Evolutionary conservation across 2,888 invertebrate species (phyloP).

Genomic region (Lasioglossum figueresi): DNA sequence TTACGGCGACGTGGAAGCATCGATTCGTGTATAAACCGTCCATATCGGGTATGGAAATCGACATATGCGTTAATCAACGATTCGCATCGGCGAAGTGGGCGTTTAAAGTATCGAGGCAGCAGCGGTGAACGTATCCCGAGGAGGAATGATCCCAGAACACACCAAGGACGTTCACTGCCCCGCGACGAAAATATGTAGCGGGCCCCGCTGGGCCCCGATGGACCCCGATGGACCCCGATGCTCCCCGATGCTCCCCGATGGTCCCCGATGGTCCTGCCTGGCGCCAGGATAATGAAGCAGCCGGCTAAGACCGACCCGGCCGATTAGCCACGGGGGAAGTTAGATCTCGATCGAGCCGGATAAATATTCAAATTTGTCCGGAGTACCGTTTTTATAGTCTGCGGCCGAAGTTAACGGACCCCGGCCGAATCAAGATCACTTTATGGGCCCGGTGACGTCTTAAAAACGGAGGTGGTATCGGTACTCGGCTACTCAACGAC

Average conservation of each 20-base stretch:
- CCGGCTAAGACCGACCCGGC: conserved; percentile 5
- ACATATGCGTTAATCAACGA: conserved; percentile 13
- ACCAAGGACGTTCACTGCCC: conserved; percentile 79
- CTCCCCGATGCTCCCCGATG: too few species aligned
- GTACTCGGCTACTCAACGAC: conserved; percentile 18
- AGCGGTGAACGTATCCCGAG: conserved; percentile 22
- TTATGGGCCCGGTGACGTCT: background rate
- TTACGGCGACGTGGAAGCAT: background rate
- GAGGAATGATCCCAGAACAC: conserved; percentile 58
- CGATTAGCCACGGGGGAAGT: conserved; percentile 21
- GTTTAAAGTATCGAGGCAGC: conserved; percentile 31
- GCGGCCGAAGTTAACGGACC: conserved; percentile 39
- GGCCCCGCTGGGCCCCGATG: conserved; percentile 1
- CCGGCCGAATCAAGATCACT: conserved; percentile 36
- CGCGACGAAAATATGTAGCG: conserved; percentile 53
- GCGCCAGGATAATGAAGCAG: conserved; percentile 71
- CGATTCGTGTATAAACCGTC: conserved; percentile 19
- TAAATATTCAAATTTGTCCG: conserved; percentile 35
- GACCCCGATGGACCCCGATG: conserved; percentile 34
- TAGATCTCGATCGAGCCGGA: conserved; percentile 41
- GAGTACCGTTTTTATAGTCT: conserved; percentile 25
- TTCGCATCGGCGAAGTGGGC: conserved; percentile 17
- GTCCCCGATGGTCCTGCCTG: conserved; percentile 57
- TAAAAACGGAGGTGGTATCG: background rate
- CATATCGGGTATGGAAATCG: conserved; percentile 32